phyloP scores from a whole-genome alignment of 2,888 invertebrate species.

The Fissipunctia ypsillon region DNA sequence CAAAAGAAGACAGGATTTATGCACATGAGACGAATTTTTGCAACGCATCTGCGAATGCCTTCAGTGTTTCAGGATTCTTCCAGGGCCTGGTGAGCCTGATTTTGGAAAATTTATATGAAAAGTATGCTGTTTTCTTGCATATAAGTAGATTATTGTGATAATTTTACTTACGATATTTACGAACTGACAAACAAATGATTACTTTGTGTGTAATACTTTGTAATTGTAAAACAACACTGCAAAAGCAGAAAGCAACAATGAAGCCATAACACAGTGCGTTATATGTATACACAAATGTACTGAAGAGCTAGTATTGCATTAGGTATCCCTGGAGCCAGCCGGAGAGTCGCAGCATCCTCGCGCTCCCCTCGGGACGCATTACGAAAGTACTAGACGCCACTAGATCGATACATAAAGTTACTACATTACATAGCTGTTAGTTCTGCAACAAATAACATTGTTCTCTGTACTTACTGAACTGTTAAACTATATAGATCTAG shows the following conservation, averaged over 20 bases:
- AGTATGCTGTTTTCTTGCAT: neutral
- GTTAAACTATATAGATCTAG: conserved; percentile 39
- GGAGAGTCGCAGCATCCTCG: conserved; percentile 86
- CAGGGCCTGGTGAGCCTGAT: neutral
- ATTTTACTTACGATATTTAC: neutral
- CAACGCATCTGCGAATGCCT: too few relatives aligned
- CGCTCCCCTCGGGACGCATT: conserved; percentile 86
- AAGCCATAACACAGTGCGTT: conserved; percentile 67
- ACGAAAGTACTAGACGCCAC: conserved; percentile 86
- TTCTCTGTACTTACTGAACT: conserved; percentile 64
- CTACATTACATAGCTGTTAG: conserved; percentile 81
- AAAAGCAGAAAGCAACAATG: conserved; percentile 67
- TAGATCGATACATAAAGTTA: conserved; percentile 87
- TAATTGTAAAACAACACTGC: conserved; percentile 19
- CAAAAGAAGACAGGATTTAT: conserved; percentile 55
- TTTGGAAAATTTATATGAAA: neutral
- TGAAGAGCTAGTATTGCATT: conserved; percentile 86
- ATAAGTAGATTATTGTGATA: neutral
- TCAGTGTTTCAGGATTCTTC: neutral
- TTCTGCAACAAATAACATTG: conserved; percentile 75
- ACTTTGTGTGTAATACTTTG: neutral
- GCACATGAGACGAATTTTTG: neutral
- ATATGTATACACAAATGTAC: conserved; percentile 68
- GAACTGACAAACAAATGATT: neutral
- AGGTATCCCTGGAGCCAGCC: conserved; percentile 82